Base-by-base conservation (phyloP, 2,888 invertebrate species). In the Sphaerophoria taeniata region DNA sequence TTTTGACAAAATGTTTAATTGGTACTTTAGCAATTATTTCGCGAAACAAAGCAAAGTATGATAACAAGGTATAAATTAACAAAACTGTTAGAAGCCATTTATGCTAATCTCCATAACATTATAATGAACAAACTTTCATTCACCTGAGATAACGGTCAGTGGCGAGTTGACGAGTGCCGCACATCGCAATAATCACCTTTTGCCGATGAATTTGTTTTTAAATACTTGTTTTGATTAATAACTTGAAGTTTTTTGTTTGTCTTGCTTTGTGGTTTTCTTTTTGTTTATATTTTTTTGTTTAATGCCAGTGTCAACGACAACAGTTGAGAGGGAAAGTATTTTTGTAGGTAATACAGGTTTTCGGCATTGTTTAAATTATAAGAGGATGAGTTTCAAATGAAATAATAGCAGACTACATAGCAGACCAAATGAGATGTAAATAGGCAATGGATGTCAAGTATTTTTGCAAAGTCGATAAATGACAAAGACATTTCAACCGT, bases 41-140 rank as follows among this genome's bases (percentile, higher is more conserved):
- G 9, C 6, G 6, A 39, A 3, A 24, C 24, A 24, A 24, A 24
- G 24, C 24, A 24, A 24, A 24, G 24, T 24, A 24, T 24, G 24
- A 24, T 24, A 24, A 24, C 24, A 39, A 39, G 6, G 39, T 0
- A 39, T 7, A 39, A 7, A 7, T 39, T 39, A 39, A 9, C 39
- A 39, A 39, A 39, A 39, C 39, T 7, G 39, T 39, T 39, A 39
- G 24, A 24, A 24, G 6, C 39, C 1, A 39, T 6, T 39, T 39
- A 39, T 39, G 39, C 39, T 39, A 61, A 39, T 72, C 36, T 51
- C 7, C 14, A 24, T 70, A 51, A 16, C n/a, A 43, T 24, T 24
- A 24, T 51, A 53, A 55, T 56, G 63, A 36, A 65, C 63, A 74
- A 39, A 74, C 63, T 65, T 74, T 74, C 65, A 56, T 65, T 74